Evolutionary conservation across 1,140 invertebrate genomes (phyloP).

Genomic region (Megalopta genalis): DNA sequence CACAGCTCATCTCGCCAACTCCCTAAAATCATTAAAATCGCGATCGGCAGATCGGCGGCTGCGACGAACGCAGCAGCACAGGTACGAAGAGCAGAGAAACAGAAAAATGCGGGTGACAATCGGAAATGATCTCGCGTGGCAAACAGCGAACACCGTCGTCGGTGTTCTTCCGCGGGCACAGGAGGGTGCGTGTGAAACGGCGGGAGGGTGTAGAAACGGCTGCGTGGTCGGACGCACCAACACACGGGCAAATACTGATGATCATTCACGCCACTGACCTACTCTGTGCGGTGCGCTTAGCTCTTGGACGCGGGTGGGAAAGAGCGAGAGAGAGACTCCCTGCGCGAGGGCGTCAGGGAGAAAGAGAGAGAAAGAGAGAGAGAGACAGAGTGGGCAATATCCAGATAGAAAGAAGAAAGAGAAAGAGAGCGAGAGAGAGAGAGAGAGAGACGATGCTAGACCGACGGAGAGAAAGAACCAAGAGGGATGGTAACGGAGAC

Average conservation of each 20-base stretch:
- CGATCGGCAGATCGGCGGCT: no score
- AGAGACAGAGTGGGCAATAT: no score
- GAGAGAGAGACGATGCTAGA: no score
- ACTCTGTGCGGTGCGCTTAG: conserved; percentile 55
- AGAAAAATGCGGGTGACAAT: no score
- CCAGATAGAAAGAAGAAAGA: no score
- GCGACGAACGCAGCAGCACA: no score
- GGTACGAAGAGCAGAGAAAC: neutral
- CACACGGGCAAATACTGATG: conserved; percentile 58
- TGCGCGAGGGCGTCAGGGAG: conserved; percentile 29
- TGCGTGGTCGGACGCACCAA: conserved; percentile 38
- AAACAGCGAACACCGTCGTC: neutral
- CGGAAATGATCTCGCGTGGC: conserved; percentile 8
- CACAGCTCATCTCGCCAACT: no score
- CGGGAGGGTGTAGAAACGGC: conserved; percentile 4
- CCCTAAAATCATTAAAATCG: no score
- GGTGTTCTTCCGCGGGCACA: conserved; percentile 36
- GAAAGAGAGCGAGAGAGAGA: no score
- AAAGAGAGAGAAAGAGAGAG: no score
- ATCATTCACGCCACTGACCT: conserved; percentile 70
- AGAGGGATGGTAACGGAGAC: conserved; percentile 31
- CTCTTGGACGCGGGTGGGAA: conserved; percentile 32
- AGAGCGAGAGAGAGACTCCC: no score
- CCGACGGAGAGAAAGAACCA: neutral
- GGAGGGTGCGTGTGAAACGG: conserved; percentile 37